Evolutionary conservation across 2,888 invertebrate genomes (phyloP), one percentile per base, ranked within the genome.

Genomic region (Drosophila borealis): DNA sequence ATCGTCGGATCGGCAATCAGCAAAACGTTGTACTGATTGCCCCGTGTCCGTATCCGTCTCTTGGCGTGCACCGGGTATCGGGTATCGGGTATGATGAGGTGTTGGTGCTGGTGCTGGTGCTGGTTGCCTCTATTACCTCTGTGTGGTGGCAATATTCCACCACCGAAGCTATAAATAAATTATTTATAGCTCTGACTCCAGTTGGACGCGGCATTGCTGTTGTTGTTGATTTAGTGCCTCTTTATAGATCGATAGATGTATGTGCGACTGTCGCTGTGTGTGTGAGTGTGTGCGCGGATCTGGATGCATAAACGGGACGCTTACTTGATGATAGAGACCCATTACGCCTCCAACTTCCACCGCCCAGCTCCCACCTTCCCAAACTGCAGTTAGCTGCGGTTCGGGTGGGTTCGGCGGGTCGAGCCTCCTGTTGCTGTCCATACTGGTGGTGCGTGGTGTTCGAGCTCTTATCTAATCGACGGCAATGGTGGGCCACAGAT

Each of bases 171-270:
- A 81, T 88, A 89, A 90, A 90, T 88, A 85, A 89, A 78, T 82
- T 84, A 88, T 90, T 90, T 90, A 91, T 78, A 77, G 80, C 89
- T 81, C 78, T 77, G 81, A 78, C 78, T 89, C 79, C 70, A 79
- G 68, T 70, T 63, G 64, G 59, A 56, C 61, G 71, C 51, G 50
- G 61, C 61, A 56, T 61, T 75, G 67, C 70, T 68, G 77, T 74
- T 74, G 74, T 78, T 91, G 82, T 90, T 90, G 88, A 91, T 91
- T 90, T 90, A 88, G 88, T 89, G 90, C 81, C 86, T 76, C 75
- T 87, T 78, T 74, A 73, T 88, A 86, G 84, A 78, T 74, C 79
- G 78, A 83, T 86, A 70, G 83, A 82, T 75, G 66, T 53, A 63
- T 61, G 37, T 48, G 17, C 9, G 0, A 9, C 19, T 29, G 11